Evolutionary conservation across 2,797 vertebrate genomes (phyloP).

Genomic region (Takifugu rubripes): DNA sequence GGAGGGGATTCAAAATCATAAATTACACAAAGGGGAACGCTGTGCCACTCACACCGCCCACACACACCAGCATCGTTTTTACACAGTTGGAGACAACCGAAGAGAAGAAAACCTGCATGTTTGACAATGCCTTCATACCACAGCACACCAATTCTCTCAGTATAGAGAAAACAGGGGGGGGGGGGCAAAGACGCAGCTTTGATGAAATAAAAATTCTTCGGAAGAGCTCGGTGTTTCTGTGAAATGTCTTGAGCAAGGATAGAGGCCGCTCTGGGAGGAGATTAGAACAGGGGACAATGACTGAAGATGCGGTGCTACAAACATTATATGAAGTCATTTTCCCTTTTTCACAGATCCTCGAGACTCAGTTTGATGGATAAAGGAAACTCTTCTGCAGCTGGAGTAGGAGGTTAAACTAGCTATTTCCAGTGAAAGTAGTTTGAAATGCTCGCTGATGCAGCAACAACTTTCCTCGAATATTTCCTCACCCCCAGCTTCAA

Average conservation of each 20-base stretch:
- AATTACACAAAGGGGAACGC: constrained; percentile 30
- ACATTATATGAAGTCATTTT: constrained; percentile 5
- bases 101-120: constrained; percentile 60
- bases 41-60: constrained; percentile 17
- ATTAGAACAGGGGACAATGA: constrained; percentile 12
- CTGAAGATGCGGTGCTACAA: constrained; percentile 7
- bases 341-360: constrained; percentile 18
- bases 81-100: constrained; percentile 26
- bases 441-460: too few relatives aligned
- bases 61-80: constrained; percentile 14
- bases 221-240: constrained; percentile 11
- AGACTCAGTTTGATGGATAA: constrained; percentile 17
- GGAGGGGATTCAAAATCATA: constrained; percentile 52
- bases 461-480: too few relatives aligned
- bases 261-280: constrained; percentile 5
- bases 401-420: constrained; percentile 14
- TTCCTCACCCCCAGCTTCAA: too few relatives aligned
- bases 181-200: constrained; percentile 15
- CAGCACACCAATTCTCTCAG: constrained; percentile 5
- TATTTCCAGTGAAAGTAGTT: neutral
- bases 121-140: constrained; percentile 23
- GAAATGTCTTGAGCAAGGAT: constrained; percentile 17
- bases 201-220: constrained; percentile 28
- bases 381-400: constrained; percentile 13
- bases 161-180: constrained; percentile 17